phyloP scores from a whole-genome alignment of 2,888 invertebrate genomes.

The Pilophorus perplexus region DNA sequence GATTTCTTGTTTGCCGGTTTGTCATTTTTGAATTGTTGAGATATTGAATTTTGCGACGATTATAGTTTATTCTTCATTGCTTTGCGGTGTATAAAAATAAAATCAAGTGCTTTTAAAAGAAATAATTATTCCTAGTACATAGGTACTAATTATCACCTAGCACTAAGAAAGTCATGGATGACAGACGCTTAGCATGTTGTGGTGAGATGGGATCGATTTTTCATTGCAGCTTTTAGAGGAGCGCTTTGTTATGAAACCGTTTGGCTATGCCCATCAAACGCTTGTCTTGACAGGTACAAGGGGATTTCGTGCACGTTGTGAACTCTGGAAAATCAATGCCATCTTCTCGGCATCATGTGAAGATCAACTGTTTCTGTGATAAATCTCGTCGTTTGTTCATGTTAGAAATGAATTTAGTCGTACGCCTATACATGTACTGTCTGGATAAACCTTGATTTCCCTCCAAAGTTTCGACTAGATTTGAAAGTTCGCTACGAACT shows the following conservation, averaged over 20 bases:
- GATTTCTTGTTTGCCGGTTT: too few species aligned
- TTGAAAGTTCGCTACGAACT: too few species aligned
- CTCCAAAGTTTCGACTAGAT: too few species aligned
- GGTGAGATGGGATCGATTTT: slow-evolving; percentile 9
- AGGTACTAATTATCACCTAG: slow-evolving; percentile 13
- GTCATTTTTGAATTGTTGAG: too few species aligned
- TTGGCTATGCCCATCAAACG: too few species aligned
- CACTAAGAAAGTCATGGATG: slow-evolving; percentile 20
- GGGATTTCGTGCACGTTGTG: too few species aligned
- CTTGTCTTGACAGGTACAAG: too few species aligned
- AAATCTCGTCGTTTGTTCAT: slow-evolving; percentile 29
- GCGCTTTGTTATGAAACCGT: too few species aligned
- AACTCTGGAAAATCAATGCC: slow-evolving; percentile 1
- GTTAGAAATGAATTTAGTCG: slow-evolving; percentile 4
- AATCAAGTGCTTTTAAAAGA: slow-evolving; percentile 21
- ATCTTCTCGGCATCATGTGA: slow-evolving; percentile 18
- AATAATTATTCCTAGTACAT: slow-evolving; percentile 14
- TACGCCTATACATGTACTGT: too few species aligned
- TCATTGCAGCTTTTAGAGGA: too few species aligned
- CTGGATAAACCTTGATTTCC: too few species aligned
- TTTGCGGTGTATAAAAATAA: slow-evolving; percentile 25
- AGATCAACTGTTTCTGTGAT: slow-evolving; percentile 37
- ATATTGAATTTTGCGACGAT: too few species aligned
- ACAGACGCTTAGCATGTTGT: slow-evolving; percentile 24
- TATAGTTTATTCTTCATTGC: slow-evolving; percentile 6